Conservation (phyloP, 2,113 vertebrate genomes). For the Himantopus leucocephalus region DNA sequence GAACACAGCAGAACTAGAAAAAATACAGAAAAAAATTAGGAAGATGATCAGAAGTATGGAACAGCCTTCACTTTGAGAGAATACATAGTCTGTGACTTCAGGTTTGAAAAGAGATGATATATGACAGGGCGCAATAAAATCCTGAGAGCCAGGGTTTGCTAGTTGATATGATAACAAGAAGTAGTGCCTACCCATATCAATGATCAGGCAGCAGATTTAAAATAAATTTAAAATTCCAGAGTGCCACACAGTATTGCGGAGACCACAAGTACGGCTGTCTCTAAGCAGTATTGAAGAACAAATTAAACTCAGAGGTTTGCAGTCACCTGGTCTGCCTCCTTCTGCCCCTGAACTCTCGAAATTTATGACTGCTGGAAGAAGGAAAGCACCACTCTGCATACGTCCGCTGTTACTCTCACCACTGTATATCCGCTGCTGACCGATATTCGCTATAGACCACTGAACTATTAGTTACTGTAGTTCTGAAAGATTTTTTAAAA, state of each 20-base stretch:
- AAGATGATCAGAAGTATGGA: background rate
- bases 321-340: background rate
- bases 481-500: background rate
- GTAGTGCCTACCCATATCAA: background rate
- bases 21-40: background rate
- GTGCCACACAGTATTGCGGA: background rate
- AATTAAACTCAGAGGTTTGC: background rate
- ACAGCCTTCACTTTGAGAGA: background rate
- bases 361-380: background rate
- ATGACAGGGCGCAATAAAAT: background rate
- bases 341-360: background rate
- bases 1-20: background rate
- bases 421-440: background rate
- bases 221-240: background rate
- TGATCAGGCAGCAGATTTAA: background rate
- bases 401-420: background rate
- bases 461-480: background rate
- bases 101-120: background rate
- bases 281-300: background rate
- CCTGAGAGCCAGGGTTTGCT: background rate
- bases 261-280: background rate
- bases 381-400: background rate
- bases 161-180: background rate
- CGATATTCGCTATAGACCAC: fast-evolving
- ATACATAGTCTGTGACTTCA: background rate